Evolutionary conservation across 2,113 vertebrate genomes (phyloP), one percentile per base, ranked within the genome.

Genomic region (Actinemys pallida): DNA sequence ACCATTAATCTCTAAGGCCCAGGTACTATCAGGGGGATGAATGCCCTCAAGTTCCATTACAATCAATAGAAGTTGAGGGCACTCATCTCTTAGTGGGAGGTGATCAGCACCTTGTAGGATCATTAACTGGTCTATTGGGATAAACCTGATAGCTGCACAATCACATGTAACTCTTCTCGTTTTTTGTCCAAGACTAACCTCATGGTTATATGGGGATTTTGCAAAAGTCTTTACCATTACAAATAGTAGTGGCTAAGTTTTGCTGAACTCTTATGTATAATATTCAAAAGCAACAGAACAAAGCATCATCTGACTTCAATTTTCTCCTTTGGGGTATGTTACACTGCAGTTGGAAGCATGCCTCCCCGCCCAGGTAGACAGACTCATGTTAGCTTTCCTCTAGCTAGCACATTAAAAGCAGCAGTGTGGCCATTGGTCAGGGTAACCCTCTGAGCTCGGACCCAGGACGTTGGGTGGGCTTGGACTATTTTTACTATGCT

Each of bases 1-100:
- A 82, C 56, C 78, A 92, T 89, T 92, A 96, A 94, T 92, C 89
- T 93, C 76, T 52, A 76, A 86, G 69, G 91, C 42, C 79, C 91
- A 86, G 87, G 95, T 93, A 89, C 90, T 93, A 87, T 81, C 42
- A 59, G 80, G 39, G 54, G 54, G 69, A 57, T 95, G 84, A 22
- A 2, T 75, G 86, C 82, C 81, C 80, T 86, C 87, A 76, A 0
- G 54, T 86, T 96, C 94, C 92, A 95, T 87, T 75, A 54, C 10
- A 92, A 39, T 91, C 81, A 95, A 89, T 89, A 93, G 84, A 0
- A 82, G 47, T 56, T 0, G 6, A 89, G 53, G 86, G 78, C 87
- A 25, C 39, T 80, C 79, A 59, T 85, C 22, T 39, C 84, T 90
- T 52, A 0, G 1, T 54, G 75, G 91, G 47, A 88, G 91, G 91